Percentiles rank a stretch among this genome's conserved stretches.
Conservation (phyloP, 2,797 vertebrate genomes). For the Gymnodraco acuticeps region DNA sequence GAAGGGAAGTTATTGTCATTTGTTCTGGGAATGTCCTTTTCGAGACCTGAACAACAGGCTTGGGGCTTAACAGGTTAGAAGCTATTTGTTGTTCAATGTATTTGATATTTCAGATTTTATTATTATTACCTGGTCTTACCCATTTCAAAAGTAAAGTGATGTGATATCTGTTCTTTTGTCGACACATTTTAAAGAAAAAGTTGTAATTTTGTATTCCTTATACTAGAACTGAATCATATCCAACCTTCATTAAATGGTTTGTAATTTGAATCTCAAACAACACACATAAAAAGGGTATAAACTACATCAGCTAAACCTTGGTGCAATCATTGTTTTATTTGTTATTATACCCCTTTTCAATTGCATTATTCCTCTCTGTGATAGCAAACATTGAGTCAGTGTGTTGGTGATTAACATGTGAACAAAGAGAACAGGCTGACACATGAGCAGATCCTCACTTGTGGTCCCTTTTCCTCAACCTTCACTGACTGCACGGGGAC, state of each 20-base stretch:
- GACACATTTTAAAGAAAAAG: background rate
- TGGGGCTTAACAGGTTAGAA: background rate
- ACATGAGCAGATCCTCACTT: conserved; percentile 34
- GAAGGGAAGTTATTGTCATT: no score
- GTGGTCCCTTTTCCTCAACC: conserved; percentile 32
- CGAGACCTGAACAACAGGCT: no score
- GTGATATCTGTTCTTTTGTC: background rate
- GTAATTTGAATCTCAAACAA: background rate
- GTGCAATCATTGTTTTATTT: background rate
- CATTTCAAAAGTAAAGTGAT: background rate
- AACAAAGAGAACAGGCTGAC: conserved; percentile 52
- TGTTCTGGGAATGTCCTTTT: no score
- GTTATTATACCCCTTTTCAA: background rate
- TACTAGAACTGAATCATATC: background rate
- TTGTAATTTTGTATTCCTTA: background rate
- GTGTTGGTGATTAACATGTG: conserved; percentile 44
- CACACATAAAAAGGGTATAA: background rate
- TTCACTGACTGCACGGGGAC: conserved; percentile 47
- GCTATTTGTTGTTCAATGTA: background rate
- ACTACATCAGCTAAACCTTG: background rate
- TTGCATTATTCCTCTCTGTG: background rate
- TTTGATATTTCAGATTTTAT: background rate
- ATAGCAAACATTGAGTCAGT: conserved; percentile 20
- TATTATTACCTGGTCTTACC: background rate
- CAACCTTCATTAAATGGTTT: background rate